Conservation (phyloP, 2,113 vertebrate genomes). For the Brienomyrus longianalis region DNA sequence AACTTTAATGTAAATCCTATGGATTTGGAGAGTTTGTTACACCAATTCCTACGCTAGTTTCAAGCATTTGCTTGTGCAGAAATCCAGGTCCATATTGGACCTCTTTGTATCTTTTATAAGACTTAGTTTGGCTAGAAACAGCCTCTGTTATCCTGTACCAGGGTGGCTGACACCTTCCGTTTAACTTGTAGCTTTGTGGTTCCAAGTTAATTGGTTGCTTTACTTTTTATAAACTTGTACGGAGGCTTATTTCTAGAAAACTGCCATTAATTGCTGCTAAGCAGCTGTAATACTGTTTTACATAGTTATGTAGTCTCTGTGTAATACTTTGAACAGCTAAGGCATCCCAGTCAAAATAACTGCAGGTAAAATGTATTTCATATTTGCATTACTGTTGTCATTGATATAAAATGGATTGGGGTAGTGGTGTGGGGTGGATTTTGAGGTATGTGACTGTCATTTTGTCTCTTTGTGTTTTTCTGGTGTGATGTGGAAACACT, state of each 20-base stretch:
- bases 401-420: background rate
- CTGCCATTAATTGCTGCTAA: background rate
- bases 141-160: background rate
- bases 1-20: conserved; percentile 63
- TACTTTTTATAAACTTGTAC: background rate
- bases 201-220: background rate
- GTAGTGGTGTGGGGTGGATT: background rate
- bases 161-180: background rate
- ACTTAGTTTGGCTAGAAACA: background rate
- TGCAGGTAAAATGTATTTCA: background rate
- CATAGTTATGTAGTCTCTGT: background rate
- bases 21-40: conserved; percentile 73
- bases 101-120: conserved; percentile 62
- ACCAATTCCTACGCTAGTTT: conserved; percentile 7
- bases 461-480: background rate
- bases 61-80: conserved; percentile 54
- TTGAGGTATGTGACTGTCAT: background rate
- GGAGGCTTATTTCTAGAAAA: background rate
- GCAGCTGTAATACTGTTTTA: background rate
- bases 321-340: background rate
- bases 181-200: background rate
- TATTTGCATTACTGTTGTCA: background rate
- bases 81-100: conserved; percentile 83
- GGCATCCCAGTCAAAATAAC: background rate
- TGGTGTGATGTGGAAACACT: background rate